A percentile compares a stretch with the other conserved stretches of the same genome.
Conservation (phyloP, 2,113 vertebrate genomes). For the Datnioides undecimradiatus region DNA sequence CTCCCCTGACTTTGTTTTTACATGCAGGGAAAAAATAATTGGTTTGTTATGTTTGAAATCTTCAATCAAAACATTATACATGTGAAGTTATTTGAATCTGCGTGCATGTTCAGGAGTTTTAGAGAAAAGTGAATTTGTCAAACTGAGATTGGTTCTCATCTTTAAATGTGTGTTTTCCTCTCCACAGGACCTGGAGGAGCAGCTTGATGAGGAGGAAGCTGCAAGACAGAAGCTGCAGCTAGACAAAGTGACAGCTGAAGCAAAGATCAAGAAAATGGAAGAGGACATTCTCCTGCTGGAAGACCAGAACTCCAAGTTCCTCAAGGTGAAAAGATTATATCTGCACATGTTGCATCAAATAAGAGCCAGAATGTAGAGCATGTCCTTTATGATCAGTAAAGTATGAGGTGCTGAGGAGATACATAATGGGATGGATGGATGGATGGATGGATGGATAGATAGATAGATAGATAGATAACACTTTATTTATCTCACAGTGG, state of each 20-base stretch:
- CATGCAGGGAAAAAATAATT: too few relatives aligned
- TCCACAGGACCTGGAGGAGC: constrained; percentile 94
- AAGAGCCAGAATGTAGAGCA: neutral
- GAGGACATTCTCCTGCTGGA: constrained; percentile 96
- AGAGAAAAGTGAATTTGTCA: too few relatives aligned
- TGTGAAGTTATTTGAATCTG: too few relatives aligned
- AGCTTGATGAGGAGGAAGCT: constrained; percentile 97
- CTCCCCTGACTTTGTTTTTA: neutral
- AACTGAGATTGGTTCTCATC: neutral
- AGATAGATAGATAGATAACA: too few relatives aligned
- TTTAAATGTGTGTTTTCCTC: neutral
- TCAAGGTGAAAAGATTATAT: constrained; percentile 87
- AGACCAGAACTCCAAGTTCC: constrained; percentile 97
- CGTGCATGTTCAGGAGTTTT: too few relatives aligned
- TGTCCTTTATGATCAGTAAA: too few relatives aligned
- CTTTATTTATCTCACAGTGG: too few relatives aligned
- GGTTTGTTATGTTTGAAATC: too few relatives aligned
- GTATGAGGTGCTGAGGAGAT: neutral
- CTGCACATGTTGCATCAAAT: neutral
- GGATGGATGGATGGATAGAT: too few relatives aligned
- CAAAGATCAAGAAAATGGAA: constrained; percentile 99
- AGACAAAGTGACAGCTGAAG: constrained; percentile 97
- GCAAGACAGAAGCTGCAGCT: constrained; percentile 97
- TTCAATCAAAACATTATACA: too few relatives aligned
- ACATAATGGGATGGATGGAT: too few relatives aligned